Evolutionary conservation across 1,140 invertebrate species (phyloP), one percentile per base, ranked within the genome.

Genomic region (Drosophila malerkotliana): DNA sequence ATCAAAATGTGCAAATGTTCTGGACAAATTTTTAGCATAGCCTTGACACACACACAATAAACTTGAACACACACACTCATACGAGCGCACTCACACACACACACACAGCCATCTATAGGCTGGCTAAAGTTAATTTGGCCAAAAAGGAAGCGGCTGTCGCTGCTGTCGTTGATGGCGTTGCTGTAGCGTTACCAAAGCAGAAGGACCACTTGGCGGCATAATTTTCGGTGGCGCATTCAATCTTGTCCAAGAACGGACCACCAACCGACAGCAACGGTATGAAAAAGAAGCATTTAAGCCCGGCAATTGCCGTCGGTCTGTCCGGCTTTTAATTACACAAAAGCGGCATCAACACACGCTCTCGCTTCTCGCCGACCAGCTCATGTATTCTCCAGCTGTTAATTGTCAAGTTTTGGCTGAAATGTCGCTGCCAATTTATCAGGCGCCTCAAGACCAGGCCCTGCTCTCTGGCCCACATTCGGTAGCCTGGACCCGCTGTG

Each of bases 401-500:
- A 78, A 85, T 85, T 82, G 83, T 85, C 75, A 88, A 85, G 69
- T 82, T 81, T 88, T 64, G 83, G 82, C 75, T 88, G 79, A 88
- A 87, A 83, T 87, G 83, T 87, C 83, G 75, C 75, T 88, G 79
- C 79, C 83, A 88, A 87, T 87, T 87, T 88, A 88, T 87, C 83
- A 87, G 57, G 56, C 56, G 72, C 44, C 73, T 54, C 63, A 44
- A 44, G 64, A 71, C 63, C 67, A 69, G 52, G 30, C 9, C 5
- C 48, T 12, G 49, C 62, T 30, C 21, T 14, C 28, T 45, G 51
- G 34, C 51, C 66, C 28, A 55, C 24, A 34, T 47, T 44, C 39
- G n/a, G 26, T 26, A 21, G 21, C 21, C 21, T 21, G 21, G 21
- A 2, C 21, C 21, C 21, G 21, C 21, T 21, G 26, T 28, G 26